phyloP scores from a whole-genome alignment of 2,797 vertebrate species.

The Ctenopoma kingsleyae region DNA sequence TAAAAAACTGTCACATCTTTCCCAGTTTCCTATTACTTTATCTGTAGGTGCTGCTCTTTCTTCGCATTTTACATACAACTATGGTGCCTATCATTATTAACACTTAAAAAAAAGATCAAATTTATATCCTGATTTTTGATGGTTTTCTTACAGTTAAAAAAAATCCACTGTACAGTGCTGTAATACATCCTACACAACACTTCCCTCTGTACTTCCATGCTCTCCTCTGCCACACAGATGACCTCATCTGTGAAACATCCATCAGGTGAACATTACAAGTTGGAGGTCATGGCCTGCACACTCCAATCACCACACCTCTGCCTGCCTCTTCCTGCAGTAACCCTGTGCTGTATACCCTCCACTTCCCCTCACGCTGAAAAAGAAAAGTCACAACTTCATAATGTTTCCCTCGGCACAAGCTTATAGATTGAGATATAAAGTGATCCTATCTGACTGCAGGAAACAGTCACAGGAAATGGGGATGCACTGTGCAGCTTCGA shows the following conservation, averaged over 20 bases:
- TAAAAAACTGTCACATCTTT: no score
- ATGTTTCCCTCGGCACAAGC: slow-evolving; percentile 61
- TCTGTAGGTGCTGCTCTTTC: no score
- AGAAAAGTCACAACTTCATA: slow-evolving; percentile 44
- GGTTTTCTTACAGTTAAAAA: no score
- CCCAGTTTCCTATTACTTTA: no score
- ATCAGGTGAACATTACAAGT: slow-evolving; percentile 85
- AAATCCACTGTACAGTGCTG: background rate
- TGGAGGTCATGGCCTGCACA: slow-evolving; percentile 75
- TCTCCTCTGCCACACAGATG: slow-evolving; percentile 71
- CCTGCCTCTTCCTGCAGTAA: slow-evolving; percentile 63
- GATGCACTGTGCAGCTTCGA: slow-evolving; percentile 70
- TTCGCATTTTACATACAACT: no score
- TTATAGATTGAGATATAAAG: slow-evolving; percentile 70
- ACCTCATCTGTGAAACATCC: slow-evolving; percentile 76
- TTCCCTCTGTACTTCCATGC: slow-evolving; percentile 33
- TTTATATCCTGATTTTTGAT: no score
- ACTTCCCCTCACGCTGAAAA: slow-evolving; percentile 52
- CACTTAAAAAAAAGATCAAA: no score
- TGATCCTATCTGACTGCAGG: slow-evolving; percentile 70
- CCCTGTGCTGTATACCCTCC: slow-evolving; percentile 39
- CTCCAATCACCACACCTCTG: slow-evolving; percentile 73
- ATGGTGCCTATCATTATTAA: no score
- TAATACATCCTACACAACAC: slow-evolving; percentile 4
- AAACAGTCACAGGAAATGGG: slow-evolving; percentile 79